Evolutionary conservation across 2,797 vertebrate genomes (phyloP), one percentile per base, ranked within the genome.

Genomic region (Melanotaenia parkinsoni): DNA sequence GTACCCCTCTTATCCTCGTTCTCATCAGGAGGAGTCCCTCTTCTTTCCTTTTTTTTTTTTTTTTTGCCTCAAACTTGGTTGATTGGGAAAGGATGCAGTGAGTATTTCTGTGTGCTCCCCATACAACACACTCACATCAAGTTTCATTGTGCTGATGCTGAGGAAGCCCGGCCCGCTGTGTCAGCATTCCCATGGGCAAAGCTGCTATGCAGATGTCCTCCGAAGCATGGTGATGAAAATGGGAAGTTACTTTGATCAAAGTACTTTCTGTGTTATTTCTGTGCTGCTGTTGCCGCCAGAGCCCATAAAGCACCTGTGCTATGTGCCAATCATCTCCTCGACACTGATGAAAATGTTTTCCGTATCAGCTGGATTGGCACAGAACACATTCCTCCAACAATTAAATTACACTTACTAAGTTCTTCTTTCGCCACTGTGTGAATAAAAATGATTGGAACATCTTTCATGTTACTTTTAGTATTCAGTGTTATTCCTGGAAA

Each of bases 151-250:
- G 84, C 82, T 86, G 82, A 89, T 85, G 83, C 85, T 8, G 68
- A 82, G 76, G 82, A 90, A 89, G 88, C 86, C 58, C 22, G 8
- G 79, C 86, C 86, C 80, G 86, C 88, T 89, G 89, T 80, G 89
- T 92, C 91, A 92, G 91, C 89, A 35, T 79, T 92, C 88, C 91
- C 90, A 33, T 72, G 87, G 83, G 91, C 85, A 73, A 81, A 83
- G 83, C 81, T 16, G 80, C 88, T 81, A 87, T 90, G 88, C 88
- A 91, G 85, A 91, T 90, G 88, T 91, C 79, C 87, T 91, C 81
- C 11, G 58, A 84, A 89, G 88, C 83, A 58, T 13, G 76, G 65
- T 68, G 86, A 87, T 89, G 85, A 85, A 89, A 91, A 90, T 83
- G 84, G 80, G 84, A 88, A 77, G 77, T 64, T 57, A 62, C 83